Evolutionary conservation across 2,797 vertebrate species (phyloP).

Genomic region (Platalea minor): DNA sequence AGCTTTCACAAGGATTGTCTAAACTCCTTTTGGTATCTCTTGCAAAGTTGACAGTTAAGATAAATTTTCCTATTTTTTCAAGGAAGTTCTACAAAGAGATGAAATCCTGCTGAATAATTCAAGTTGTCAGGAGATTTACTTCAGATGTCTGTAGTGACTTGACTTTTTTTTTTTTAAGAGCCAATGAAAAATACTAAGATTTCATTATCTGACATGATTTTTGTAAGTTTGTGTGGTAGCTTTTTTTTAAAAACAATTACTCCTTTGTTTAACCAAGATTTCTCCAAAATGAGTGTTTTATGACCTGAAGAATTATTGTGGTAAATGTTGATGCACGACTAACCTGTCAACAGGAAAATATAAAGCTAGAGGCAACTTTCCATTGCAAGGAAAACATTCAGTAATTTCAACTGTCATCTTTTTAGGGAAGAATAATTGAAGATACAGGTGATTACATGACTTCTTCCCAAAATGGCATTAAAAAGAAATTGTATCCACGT

Average conservation of each 20-base stretch:
- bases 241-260: not conserved
- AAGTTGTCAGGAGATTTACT: not conserved
- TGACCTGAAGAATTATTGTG: not conserved
- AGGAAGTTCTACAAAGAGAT: not conserved
- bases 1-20: not conserved
- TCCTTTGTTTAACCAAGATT: not conserved
- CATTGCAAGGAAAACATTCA: not conserved
- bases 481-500: not conserved
- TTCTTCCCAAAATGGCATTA: not conserved
- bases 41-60: not conserved
- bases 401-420: not conserved
- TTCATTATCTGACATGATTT: not conserved
- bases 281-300: not conserved
- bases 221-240: not conserved
- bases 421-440: slow-evolving; percentile 9
- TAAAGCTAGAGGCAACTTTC: not conserved
- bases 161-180: not conserved
- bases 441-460: not conserved
- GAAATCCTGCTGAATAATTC: not conserved
- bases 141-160: not conserved
- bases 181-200: not conserved
- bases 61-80: not conserved
- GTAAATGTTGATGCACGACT: not conserved
- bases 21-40: not conserved
- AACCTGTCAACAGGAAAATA: not conserved